phyloP scores from a whole-genome alignment of 2,113 vertebrate genomes.

The Dasypus novemcinctus region DNA sequence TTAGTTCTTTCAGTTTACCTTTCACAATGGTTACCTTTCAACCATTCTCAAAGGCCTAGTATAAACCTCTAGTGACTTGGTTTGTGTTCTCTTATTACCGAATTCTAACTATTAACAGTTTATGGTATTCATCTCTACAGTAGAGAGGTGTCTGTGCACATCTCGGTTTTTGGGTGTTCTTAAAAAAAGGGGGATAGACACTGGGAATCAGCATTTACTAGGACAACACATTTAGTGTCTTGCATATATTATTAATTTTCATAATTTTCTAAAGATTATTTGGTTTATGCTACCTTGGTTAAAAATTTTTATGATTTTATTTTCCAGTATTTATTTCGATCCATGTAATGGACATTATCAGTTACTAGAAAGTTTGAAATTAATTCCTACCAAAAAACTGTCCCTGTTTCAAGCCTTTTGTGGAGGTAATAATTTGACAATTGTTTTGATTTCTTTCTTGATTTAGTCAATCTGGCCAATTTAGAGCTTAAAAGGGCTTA shows the following conservation, averaged over 20 bases:
- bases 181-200: background rate
- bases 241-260: background rate
- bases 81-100: background rate
- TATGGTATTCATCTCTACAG: background rate
- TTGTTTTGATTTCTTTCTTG: background rate
- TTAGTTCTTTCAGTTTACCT: background rate
- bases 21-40: background rate
- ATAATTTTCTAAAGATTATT: background rate
- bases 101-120: background rate
- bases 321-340: background rate
- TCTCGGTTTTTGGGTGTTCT: background rate
- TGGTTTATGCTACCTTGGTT: background rate
- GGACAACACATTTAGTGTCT: background rate
- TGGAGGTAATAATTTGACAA: background rate
- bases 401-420: background rate
- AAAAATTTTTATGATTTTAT: constrained; percentile 2
- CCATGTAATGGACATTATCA: background rate
- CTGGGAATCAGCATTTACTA: background rate
- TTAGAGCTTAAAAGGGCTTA: background rate
- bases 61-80: background rate
- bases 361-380: background rate
- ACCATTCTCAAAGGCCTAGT: background rate
- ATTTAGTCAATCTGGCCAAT: background rate
- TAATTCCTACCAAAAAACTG: background rate
- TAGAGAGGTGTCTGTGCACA: background rate